Evolutionary conservation across 2,888 invertebrate genomes (phyloP), one percentile per base, ranked within the genome.

Genomic region (Cremastinae sp.): DNA sequence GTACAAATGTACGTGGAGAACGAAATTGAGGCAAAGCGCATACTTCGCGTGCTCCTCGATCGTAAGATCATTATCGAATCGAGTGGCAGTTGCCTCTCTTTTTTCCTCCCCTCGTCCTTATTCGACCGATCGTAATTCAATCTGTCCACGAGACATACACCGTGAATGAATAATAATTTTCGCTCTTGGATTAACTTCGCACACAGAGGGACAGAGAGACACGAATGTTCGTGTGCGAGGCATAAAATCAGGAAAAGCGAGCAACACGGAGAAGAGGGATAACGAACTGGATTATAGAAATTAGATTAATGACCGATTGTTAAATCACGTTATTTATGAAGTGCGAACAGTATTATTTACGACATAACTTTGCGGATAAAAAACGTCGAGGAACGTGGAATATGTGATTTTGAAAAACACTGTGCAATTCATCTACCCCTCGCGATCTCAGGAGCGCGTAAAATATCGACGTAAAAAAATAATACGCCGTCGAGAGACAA

Each of bases 31-130:
- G 61, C 2, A 64, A 28, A 47, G 74, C 55, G 74, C 56, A 61
- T 68, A 62, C 74, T 62, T 69, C 56, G 74, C 74, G 74, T 74
- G 69, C 62, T 69, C 56, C 49, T 69, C 68, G 68, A 62, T 74
- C 74, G 56, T 74, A 58, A 74, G 74, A 74, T 74, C 68, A 74
- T 74, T 68, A 74, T 74, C 74, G 74, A 74, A 74, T 69, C 74
- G 74, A 74, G 74, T 69, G 64, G 74, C 69, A 62, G 62, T 39
- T 51, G 49, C 39, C 55, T 18, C 55, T 18, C 66, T 35, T 37
- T 39, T 37, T 35, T 53, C 53, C 37, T 37, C 16, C 18, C 39
- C 58, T 51, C 69, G 47, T 49, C 49, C 37, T 20, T 61, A 49
- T 49, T 18, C 45, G 20, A 41, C 56, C 68, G 68, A 69, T 64